Evolutionary conservation across 2,888 invertebrate species (phyloP).

Genomic region (Luperina testacea): DNA sequence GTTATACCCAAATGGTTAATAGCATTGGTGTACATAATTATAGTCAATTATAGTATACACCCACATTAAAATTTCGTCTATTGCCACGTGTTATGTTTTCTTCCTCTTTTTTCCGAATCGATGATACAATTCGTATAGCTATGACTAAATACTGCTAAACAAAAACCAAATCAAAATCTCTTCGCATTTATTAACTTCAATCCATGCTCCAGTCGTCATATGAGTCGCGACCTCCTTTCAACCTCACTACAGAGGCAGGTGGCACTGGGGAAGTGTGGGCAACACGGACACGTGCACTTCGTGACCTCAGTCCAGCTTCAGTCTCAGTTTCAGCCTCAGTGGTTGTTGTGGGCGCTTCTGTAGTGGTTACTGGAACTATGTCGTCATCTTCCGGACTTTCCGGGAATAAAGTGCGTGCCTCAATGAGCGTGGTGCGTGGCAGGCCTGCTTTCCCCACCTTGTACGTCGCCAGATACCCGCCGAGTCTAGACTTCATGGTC

Average conservation of each 20-base stretch:
- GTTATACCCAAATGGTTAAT: no score
- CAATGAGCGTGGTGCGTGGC: not conserved
- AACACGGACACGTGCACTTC: not conserved
- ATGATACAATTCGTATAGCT: not conserved
- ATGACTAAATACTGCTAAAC: not conserved
- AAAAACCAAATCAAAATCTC: not conserved
- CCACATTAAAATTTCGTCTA: no score
- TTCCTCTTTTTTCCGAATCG: not conserved
- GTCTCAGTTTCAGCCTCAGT: not conserved
- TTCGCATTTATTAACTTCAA: slow-evolving; percentile 18
- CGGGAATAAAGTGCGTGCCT: accelerated
- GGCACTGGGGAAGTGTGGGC: not conserved
- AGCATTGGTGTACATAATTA: no score
- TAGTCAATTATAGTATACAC: no score
- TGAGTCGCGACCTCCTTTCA: not conserved
- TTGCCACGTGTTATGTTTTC: not conserved
- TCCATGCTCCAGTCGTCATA: slow-evolving; percentile 1
- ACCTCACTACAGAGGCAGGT: not conserved
- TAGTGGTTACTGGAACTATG: not conserved
- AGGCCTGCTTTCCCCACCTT: not conserved
- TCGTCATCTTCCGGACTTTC: not conserved
- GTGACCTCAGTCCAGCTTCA: not conserved
- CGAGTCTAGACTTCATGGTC: slow-evolving; percentile 46
- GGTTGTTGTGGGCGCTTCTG: not conserved
- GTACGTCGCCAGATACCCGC: slow-evolving; percentile 62